These are phyloP conservation scores for Falco rusticolus DNA, from an alignment of 2,797 vertebrate genomes.

Conservation along the genomic window DNA sequence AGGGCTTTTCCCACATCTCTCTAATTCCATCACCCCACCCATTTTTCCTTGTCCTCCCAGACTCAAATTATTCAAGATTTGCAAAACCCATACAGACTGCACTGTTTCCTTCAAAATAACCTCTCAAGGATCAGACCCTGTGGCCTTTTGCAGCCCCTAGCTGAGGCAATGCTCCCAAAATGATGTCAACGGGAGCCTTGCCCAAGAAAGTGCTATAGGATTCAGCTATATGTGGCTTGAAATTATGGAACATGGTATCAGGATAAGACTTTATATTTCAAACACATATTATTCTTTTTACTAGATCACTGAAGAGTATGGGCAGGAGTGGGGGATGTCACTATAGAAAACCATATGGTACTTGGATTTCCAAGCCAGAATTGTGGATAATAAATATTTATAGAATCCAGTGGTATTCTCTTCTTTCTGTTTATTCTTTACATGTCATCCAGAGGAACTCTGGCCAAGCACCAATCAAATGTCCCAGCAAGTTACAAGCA, in stretches of 20 bases:
- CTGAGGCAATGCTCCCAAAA: background rate
- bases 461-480: conserved; percentile 12
- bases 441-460: conserved; percentile 25
- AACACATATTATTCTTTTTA: background rate
- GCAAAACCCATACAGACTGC: background rate
- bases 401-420: conserved; percentile 21
- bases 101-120: background rate
- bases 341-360: conserved; percentile 31
- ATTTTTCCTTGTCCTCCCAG: background rate
- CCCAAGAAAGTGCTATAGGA: background rate
- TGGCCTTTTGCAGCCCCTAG: background rate
- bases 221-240: background rate
- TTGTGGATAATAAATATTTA: conserved; percentile 40
- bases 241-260: background rate
- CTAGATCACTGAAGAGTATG: background rate
- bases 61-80: background rate
- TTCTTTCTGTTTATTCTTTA: conserved; percentile 54
- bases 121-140: background rate
- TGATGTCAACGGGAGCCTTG: background rate
- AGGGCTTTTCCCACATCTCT: background rate
- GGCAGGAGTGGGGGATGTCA: background rate
- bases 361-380: conserved; percentile 17
- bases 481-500: background rate
- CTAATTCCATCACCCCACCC: background rate
- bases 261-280: conserved; percentile 9